Evolutionary conservation across 2,888 invertebrate species (phyloP), one percentile per base, ranked within the genome.

Genomic region (Machimus atricapillus): DNA sequence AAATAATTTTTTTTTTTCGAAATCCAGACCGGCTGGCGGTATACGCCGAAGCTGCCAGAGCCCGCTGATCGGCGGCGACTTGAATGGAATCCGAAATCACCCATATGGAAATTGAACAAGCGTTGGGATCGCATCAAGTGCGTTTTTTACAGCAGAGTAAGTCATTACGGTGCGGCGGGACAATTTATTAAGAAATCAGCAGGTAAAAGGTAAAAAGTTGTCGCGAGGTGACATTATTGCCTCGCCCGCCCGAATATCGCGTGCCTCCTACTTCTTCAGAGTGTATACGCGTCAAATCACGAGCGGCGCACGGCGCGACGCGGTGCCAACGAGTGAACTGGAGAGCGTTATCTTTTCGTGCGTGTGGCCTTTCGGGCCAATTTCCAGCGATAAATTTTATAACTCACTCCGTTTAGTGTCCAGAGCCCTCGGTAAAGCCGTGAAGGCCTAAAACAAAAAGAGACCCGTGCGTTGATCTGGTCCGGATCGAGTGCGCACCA

Each of bases 121-220:
- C 79, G 52, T n/a, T 52, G 52, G 46, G 31, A 79, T 52, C 79
- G n/a, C 79, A 37, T 66, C 40, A 81, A 81, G 56, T 81, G 52
- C 52, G 56, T n/a, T 52, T 81, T 83, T 66, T 34, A 37, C 66
- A 37, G 12, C 23, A 16, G 66, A 83, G 37, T 83, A 83, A 83
- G 58, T 83, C 66, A 83, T 83, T 81, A 52, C 56, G 56, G 16
- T 66, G 12, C 58, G 16, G 19, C 58, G 46, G 31, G 37, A 31
- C 66, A 66, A 58, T 37, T 66, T 85, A 85, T 85, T 85, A 74
- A 85, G 85, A 85, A 85, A 85, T 85, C 85, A 85, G 27, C 74
- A 85, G 73, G 46, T 74, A 85, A 83, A 85, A 85, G 43, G 40
- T 73, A 85, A 74, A 73, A 46, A 23, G 74, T 73, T 85, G 85